Evolutionary conservation across 2,113 vertebrate genomes (phyloP), one percentile per base, ranked within the genome.

Genomic region (Jaculus jaculus): DNA sequence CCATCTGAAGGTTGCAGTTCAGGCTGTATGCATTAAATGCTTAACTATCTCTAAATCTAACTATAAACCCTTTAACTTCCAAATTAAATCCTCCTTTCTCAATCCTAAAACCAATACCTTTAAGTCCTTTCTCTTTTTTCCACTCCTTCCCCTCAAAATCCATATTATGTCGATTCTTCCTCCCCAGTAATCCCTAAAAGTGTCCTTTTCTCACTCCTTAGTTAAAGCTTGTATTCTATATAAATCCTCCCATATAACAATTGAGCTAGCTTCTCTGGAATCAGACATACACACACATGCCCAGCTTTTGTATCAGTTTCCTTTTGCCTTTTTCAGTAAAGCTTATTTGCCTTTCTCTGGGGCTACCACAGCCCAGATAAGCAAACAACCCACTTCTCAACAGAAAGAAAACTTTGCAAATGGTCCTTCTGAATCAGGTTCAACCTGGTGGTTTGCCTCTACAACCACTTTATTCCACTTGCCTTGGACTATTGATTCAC

Each of bases 41-140:
- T 93, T 96, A 92, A 97, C 90, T 95, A 90, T 92, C 87, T 94
- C 83, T 88, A 2, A 83, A 90, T 86, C 90, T 93, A 95, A 91
- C 72, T 81, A 51, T 60, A 89, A 95, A 95, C 79, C 92, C 88
- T 73, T 95, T 92, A 89, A 96, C 92, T 96, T 82, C 85, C 83
- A 84, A 96, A 95, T 94, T 93, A 96, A 96, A 96, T 92, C 94
- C 75, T 78, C 88, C 61, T 39, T 89, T 91, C 92, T 91, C 96
- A 95, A 94, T 94, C 94, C 94, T 88, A 92, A 97, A 96, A 93
- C 95, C 96, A 95, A 92, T 90, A 96, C 81, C 92, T 82, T 47
- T 94, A 94, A 91, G 58, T 94, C 68, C 66, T 84, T 90, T 94
- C 86, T 87, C 60, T 86, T 95, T 92, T 93, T 84, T 51, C 58